phyloP scores from a whole-genome alignment of 2,797 vertebrate genomes.

The Sebastes flavidus region DNA sequence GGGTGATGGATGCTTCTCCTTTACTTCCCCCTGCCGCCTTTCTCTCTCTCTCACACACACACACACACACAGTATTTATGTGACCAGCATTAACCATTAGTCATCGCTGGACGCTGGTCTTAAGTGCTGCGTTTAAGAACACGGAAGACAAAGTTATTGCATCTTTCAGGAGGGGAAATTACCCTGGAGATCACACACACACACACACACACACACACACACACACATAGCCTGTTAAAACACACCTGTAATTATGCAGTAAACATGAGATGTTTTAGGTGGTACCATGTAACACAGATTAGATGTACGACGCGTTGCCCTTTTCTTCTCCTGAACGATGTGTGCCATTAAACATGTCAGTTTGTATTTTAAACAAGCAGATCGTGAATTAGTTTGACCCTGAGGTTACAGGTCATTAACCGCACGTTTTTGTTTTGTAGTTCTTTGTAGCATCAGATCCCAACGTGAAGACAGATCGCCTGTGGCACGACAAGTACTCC shows the following conservation, averaged over 20 bases:
- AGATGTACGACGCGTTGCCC: neutral
- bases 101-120: neutral
- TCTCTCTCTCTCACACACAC: neutral
- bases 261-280: neutral
- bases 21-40: conserved; percentile 31
- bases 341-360: neutral
- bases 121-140: conserved; percentile 45
- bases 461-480: conserved; percentile 93
- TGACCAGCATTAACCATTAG: neutral
- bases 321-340: neutral
- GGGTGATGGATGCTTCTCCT: conserved; percentile 65
- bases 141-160: conserved; percentile 28
- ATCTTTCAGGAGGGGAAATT: conserved; percentile 13
- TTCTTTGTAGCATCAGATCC: conserved; percentile 99
- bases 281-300: neutral
- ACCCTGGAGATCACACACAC: neutral
- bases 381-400: neutral
- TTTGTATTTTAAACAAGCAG: neutral
- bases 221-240: neutral
- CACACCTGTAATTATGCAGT: neutral
- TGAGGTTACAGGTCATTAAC: neutral
- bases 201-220: too few relatives aligned
- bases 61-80: conserved; percentile 34
- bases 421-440: conserved; percentile 61
- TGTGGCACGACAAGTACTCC: conserved; percentile 99